Evolutionary conservation across 2,797 vertebrate genomes (phyloP).

Genomic region (Huso huso): DNA sequence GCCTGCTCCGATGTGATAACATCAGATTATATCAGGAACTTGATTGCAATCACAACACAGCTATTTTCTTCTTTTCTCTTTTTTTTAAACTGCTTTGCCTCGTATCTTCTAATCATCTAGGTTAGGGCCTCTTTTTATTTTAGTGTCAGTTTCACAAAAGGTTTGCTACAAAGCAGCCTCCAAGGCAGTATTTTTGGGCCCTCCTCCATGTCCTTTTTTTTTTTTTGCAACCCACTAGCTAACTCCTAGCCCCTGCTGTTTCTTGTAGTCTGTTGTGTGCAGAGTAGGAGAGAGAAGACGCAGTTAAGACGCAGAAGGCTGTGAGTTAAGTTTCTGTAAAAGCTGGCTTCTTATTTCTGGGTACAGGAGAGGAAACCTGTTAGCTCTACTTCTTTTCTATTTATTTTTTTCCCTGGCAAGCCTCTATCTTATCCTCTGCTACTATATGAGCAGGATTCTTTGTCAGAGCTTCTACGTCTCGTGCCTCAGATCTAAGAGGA

Average conservation of each 20-base stretch:
- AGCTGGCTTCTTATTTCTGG: too few species aligned
- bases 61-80: constrained; percentile 22
- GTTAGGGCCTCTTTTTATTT: not conserved
- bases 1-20: constrained; percentile 44
- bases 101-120: not conserved
- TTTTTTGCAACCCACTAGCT: constrained; percentile 28
- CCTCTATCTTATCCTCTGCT: too few species aligned
- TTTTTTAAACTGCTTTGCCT: not conserved
- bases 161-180: constrained; percentile 16
- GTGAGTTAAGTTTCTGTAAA: too few species aligned
- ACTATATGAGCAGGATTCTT: too few species aligned
- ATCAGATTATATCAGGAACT: constrained; percentile 39
- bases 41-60: constrained; percentile 41
- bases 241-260: constrained; percentile 54
- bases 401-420: too few species aligned
- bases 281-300: constrained; percentile 15
- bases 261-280: constrained; percentile 36
- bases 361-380: too few species aligned
- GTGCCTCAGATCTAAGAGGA: too few species aligned
- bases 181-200: not conserved
- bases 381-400: too few species aligned
- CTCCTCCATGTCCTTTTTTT: constrained; percentile 24
- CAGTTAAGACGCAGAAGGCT: too few species aligned
- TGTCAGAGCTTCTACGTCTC: too few species aligned
- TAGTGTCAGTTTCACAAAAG: constrained; percentile 20